Percentiles rank a stretch among this genome's conserved stretches.
phyloP scores from a whole-genome alignment of 2,113 vertebrate species.

The Callospermophilus lateralis region DNA sequence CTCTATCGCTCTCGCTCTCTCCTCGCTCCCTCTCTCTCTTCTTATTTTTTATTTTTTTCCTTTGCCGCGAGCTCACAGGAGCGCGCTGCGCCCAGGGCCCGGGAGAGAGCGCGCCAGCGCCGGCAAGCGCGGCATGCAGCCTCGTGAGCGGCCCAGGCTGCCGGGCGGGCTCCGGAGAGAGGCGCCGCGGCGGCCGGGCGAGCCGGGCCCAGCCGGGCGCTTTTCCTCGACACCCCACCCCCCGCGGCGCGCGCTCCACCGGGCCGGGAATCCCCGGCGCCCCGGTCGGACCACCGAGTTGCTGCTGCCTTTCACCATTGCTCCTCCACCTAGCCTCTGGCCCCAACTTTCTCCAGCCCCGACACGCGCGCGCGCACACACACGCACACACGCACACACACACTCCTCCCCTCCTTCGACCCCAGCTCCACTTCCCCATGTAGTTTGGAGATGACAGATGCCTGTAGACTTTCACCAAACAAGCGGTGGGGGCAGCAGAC shows the following conservation, averaged over 20 bases:
- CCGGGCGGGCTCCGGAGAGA: background rate
- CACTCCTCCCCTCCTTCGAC: conserved; percentile 62
- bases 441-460: conserved; percentile 86
- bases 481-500: conserved; percentile 89
- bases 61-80: conserved; percentile 65
- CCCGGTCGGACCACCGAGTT: conserved; percentile 65
- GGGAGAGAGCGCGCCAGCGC: conserved; percentile 60
- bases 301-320: background rate
- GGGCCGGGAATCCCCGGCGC: conserved; percentile 53
- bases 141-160: conserved; percentile 32
- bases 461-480: conserved; percentile 86
- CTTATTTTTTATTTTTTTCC: background rate
- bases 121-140: conserved; percentile 56
- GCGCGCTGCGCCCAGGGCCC: conserved; percentile 67
- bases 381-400: background rate
- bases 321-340: conserved; percentile 27
- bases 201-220: background rate
- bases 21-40: background rate
- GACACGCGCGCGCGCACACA: background rate
- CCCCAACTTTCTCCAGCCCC: conserved; percentile 71
- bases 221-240: conserved; percentile 11
- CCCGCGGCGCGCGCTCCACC: background rate
- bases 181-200: background rate
- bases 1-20: too few relatives aligned
- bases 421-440: conserved; percentile 75